Percentiles rank a stretch among this genome's conserved stretches.
Conservation (phyloP, 2,113 vertebrate species). For the Serinus canaria region DNA sequence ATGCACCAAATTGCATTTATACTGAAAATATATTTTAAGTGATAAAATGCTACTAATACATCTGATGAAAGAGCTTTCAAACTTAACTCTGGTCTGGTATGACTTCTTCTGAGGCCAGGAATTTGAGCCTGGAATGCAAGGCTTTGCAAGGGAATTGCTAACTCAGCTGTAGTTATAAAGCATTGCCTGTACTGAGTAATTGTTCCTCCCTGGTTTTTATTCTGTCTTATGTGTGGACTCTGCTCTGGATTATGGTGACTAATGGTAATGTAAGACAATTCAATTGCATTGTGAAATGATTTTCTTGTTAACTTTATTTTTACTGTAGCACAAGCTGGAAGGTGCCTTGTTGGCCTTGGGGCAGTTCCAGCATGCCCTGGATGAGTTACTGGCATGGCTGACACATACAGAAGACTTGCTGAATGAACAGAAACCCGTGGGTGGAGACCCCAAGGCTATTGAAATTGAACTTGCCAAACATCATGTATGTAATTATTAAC, state of each 20-base stretch:
- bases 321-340: constrained; percentile 92
- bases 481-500: constrained; percentile 81
- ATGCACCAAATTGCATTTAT: background rate
- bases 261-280: background rate
- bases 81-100: background rate
- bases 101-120: background rate
- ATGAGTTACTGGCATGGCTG: constrained; percentile 93
- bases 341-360: constrained; percentile 92
- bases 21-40: background rate
- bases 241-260: background rate
- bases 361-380: constrained; percentile 96
- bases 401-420: constrained; percentile 93
- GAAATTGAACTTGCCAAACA: constrained; percentile 98
- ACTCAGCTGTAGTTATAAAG: background rate
- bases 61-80: background rate
- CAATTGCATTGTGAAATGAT: background rate
- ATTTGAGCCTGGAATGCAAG: background rate
- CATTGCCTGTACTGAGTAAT: background rate
- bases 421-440: constrained; percentile 88
- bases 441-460: constrained; percentile 94
- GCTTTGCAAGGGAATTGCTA: background rate
- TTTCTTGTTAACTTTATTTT: constrained; percentile 47
- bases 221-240: background rate
- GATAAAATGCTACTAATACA: background rate
- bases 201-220: background rate